Evolutionary conservation across 1,140 invertebrate genomes (phyloP).

Genomic region (Drosophila repleta): DNA sequence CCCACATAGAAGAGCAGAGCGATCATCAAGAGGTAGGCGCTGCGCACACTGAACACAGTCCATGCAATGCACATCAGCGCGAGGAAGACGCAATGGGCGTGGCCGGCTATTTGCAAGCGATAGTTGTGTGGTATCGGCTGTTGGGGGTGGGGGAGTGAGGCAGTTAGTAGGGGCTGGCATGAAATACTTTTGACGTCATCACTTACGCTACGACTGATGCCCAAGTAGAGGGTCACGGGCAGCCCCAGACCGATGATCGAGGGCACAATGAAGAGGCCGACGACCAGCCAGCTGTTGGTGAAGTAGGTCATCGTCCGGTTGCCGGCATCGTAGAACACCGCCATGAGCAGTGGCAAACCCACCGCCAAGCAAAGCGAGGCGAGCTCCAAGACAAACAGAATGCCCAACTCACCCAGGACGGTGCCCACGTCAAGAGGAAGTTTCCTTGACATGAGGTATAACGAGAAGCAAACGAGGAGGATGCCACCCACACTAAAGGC

Average conservation of each 20-base stretch:
- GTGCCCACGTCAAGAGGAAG: conserved; percentile 34
- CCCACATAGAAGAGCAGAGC: conserved; percentile 67
- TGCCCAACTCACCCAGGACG: conserved; percentile 53
- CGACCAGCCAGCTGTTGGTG: conserved; percentile 87
- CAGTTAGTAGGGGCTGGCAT: too few species aligned
- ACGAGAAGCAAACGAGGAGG: conserved; percentile 81
- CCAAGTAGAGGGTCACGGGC: conserved; percentile 50
- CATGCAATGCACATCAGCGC: conserved; percentile 56
- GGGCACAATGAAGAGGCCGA: conserved; percentile 86
- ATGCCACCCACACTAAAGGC: conserved; percentile 84
- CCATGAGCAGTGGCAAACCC: conserved; percentile 84
- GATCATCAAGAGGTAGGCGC: conserved; percentile 69
- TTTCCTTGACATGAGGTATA: conserved; percentile 62
- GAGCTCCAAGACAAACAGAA: conserved; percentile 61
- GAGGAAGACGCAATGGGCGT: conserved; percentile 64
- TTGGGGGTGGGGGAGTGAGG: conserved; percentile 22
- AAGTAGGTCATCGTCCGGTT: conserved; percentile 89
- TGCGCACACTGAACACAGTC: conserved; percentile 58
- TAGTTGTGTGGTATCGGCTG: conserved; percentile 55
- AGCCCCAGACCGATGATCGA: conserved; percentile 81
- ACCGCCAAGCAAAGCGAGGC: conserved; percentile 81
- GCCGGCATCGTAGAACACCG: conserved; percentile 81
- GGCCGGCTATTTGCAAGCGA: conserved; percentile 65
- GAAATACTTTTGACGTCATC: too few species aligned
- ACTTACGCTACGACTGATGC: conserved; percentile 85